Evolutionary conservation across 2,113 vertebrate species (phyloP).

Genomic region (Festucalex cinctus): DNA sequence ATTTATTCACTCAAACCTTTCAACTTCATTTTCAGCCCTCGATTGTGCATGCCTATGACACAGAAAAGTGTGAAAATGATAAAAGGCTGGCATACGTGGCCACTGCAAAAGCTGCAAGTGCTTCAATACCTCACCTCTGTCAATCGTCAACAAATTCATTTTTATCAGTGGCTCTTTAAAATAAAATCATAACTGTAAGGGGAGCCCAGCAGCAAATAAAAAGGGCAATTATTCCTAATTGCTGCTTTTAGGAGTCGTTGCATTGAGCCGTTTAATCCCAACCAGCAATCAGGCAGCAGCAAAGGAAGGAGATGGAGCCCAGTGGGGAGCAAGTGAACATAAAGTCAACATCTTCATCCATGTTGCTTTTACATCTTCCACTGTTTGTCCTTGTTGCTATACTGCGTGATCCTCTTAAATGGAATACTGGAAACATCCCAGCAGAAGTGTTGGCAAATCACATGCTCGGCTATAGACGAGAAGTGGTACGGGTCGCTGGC

Average conservation of each 20-base stretch:
- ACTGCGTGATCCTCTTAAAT: conserved; percentile 8
- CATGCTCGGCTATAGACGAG: neutral
- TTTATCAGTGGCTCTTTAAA: neutral
- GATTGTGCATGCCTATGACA: neutral
- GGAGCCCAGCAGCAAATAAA: neutral
- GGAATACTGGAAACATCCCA: neutral
- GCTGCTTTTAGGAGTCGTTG: conserved; percentile 17
- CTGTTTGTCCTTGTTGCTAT: conserved; percentile 3
- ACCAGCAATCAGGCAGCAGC: conserved; percentile 33
- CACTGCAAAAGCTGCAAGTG: neutral
- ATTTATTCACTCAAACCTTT: no score
- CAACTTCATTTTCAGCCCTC: no score
- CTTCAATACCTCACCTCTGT: neutral
- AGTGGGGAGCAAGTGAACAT: conserved; percentile 43
- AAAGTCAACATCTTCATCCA: conserved; percentile 22
- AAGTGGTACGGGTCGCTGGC: neutral
- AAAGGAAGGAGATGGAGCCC: conserved; percentile 18
- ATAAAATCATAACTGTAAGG: neutral
- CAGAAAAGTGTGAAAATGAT: neutral
- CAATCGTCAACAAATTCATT: neutral
- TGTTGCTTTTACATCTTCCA: conserved; percentile 9
- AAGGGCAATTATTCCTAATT: neutral
- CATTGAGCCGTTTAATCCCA: conserved; percentile 36
- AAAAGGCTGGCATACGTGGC: neutral
- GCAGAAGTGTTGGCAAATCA: conserved; percentile 1